These are phyloP conservation scores for Aleiodes sp. DNA, from an alignment of 1,140 invertebrate species.

Conservation along the genomic window DNA sequence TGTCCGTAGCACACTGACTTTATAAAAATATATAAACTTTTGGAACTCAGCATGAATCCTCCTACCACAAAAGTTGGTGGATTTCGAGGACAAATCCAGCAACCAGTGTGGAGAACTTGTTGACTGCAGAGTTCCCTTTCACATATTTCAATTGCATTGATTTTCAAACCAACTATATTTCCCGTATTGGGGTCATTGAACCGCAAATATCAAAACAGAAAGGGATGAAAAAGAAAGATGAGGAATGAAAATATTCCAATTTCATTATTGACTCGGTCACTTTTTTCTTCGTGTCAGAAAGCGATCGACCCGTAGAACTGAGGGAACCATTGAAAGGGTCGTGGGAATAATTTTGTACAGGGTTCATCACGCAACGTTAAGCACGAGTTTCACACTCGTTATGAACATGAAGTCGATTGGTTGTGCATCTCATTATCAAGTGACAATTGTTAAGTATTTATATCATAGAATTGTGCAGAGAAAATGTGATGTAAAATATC, in stretches of 20 bases:
- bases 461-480: neutral
- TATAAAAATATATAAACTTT: neutral
- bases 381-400: conserved; percentile 30
- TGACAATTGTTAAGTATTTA: neutral
- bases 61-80: neutral
- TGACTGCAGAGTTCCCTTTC: neutral
- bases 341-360: conserved; percentile 14
- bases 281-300: conserved; percentile 1
- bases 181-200: neutral
- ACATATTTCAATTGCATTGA: conserved; percentile 3
- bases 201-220: neutral
- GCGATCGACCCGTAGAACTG: neutral
- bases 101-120: neutral
- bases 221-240: neutral
- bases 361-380: conserved; percentile 21
- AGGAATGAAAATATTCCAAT: neutral
- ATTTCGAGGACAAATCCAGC: neutral
- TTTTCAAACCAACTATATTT: neutral
- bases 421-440: neutral
- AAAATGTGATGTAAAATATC: neutral
- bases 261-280: conserved; percentile 9
- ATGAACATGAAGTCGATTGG: neutral
- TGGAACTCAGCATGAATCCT: neutral
- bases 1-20: neutral
- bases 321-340: conserved; percentile 5